Conservation (phyloP, 2,797 vertebrate species). For the Ctenopoma multispine region DNA sequence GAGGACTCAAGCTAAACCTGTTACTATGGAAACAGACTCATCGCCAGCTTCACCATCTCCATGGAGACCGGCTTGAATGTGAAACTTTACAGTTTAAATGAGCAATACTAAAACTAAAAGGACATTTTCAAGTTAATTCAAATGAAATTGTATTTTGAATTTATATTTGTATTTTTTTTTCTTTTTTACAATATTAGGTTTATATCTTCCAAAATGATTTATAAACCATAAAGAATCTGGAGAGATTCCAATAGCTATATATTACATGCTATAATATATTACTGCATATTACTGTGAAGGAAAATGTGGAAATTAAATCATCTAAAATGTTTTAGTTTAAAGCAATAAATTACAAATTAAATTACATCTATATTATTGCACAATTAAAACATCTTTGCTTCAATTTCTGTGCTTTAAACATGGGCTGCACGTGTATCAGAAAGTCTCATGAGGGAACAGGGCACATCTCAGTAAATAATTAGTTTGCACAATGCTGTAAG, state of each 20-base stretch:
- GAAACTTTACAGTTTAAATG: constrained; percentile 30
- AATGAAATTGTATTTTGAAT: constrained; percentile 18
- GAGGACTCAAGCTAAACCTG: constrained; percentile 73
- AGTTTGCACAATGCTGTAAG: constrained; percentile 59
- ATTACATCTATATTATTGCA: not conserved
- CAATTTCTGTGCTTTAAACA: not conserved
- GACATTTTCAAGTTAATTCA: constrained; percentile 17
- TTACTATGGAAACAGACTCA: constrained; percentile 53
- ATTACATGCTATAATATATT: constrained; percentile 2
- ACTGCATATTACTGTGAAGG: constrained; percentile 8
- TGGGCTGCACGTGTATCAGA: constrained; percentile 16
- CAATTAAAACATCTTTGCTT: not conserved
- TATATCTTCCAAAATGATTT: not conserved
- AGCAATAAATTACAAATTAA: not conserved
- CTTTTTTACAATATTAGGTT: not conserved
- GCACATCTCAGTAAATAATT: constrained; percentile 41
- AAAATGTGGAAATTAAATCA: constrained; percentile 5
- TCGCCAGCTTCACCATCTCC: constrained; percentile 42
- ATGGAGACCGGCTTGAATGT: constrained; percentile 30
- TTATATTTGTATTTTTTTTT: constrained; percentile 2
- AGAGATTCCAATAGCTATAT: not conserved
- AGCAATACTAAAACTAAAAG: constrained; percentile 8
- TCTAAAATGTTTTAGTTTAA: not conserved
- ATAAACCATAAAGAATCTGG: constrained; percentile 15
- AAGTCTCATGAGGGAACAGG: constrained; percentile 16